Evolutionary conservation across 2,888 invertebrate genomes (phyloP).

Genomic region (Tetramorium bicarinatum): DNA sequence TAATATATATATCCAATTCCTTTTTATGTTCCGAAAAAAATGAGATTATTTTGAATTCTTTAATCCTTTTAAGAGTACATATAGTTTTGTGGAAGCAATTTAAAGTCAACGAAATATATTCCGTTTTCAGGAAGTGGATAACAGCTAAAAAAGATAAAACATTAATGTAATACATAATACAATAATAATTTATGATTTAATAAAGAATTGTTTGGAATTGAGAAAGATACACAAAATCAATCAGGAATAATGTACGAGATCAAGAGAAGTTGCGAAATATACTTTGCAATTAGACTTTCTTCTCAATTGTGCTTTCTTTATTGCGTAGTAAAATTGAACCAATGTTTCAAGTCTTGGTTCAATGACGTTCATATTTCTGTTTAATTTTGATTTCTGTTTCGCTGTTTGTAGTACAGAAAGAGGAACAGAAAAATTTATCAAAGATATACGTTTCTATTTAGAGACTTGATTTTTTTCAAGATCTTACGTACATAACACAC

Average conservation of each 20-base stretch:
- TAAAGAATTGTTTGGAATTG: background rate
- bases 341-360: background rate
- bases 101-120: background rate
- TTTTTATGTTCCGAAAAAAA: background rate
- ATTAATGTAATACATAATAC: background rate
- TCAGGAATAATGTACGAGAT: conserved; percentile 1
- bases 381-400: conserved; percentile 37
- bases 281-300: background rate
- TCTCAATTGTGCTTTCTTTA: background rate
- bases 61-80: background rate
- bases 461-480: conserved; percentile 14
- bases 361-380: background rate
- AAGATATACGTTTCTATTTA: conserved; percentile 21
- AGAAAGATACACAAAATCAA: background rate
- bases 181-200: background rate
- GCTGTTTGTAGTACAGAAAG: conserved; percentile 25
- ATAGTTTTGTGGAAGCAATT: background rate
- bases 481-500: conserved; percentile 5
- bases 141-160: background rate
- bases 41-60: background rate
- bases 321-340: conserved; percentile 18
- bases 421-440: conserved; percentile 27
- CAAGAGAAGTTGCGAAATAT: background rate
- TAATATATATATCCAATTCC: background rate
- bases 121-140: background rate